Evolutionary conservation across 2,888 invertebrate species (phyloP).

Genomic region (Vannuccia rotundouncinata): DNA sequence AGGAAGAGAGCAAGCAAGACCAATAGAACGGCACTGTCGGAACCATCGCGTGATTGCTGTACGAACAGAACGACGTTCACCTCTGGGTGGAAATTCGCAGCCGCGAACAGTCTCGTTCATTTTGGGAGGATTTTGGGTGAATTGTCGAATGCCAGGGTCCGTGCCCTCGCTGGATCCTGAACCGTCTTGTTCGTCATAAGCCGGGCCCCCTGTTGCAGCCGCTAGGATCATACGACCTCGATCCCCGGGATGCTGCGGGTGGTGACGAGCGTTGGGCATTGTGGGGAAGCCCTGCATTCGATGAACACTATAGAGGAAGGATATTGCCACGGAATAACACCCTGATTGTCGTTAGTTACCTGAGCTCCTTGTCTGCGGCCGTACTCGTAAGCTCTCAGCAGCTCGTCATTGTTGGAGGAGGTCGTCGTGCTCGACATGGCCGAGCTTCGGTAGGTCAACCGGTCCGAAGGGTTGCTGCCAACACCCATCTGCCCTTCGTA

Average conservation of each 20-base stretch:
- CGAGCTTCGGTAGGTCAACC: neutral
- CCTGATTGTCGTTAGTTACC: neutral
- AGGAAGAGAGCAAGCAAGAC: neutral
- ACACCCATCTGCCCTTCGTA: neutral
- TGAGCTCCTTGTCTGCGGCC: neutral
- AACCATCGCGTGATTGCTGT: no score
- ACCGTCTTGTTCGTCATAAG: neutral
- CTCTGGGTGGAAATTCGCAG: no score
- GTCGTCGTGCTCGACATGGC: neutral
- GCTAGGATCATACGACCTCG: neutral
- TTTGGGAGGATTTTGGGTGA: neutral
- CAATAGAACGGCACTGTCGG: no score
- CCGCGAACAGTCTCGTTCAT: no score
- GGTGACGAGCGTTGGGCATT: neutral
- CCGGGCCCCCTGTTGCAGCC: neutral
- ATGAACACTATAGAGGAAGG: no score
- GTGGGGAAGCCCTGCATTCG: neutral
- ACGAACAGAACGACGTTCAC: no score
- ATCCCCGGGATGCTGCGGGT: neutral
- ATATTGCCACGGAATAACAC: neutral
- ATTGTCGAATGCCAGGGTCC: neutral
- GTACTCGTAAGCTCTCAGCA: neutral
- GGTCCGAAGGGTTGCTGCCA: neutral
- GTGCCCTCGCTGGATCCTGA: neutral
- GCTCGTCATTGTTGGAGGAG: neutral